phyloP scores from a whole-genome alignment of 1,140 invertebrate genomes.

The Diorhabda carinulata region DNA sequence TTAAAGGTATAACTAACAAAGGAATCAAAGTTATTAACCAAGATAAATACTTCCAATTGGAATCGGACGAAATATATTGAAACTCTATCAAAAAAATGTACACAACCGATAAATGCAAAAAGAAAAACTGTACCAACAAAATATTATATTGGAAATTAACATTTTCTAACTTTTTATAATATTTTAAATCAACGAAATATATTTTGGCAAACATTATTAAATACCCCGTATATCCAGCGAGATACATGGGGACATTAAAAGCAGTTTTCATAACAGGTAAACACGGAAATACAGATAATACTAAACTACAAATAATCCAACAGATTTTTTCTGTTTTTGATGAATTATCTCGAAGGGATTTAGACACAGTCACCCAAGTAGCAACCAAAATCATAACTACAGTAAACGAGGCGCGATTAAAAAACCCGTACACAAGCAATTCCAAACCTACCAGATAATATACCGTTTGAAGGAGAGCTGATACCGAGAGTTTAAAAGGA shows the following conservation, averaged over 20 bases:
- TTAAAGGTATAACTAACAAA: slow-evolving; percentile 29
- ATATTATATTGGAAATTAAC: slow-evolving; percentile 14
- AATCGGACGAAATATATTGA: slow-evolving; percentile 23
- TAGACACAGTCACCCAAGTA: slow-evolving; percentile 23
- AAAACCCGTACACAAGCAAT: slow-evolving; percentile 35
- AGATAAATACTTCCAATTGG: slow-evolving; percentile 29
- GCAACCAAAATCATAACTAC: slow-evolving; percentile 30
- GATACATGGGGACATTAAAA: slow-evolving; percentile 35
- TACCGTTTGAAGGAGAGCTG: background rate
- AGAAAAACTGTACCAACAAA: slow-evolving; percentile 25
- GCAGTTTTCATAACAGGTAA: slow-evolving; percentile 38
- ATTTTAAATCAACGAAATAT: slow-evolving; percentile 16
- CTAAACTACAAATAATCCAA: slow-evolving; percentile 30
- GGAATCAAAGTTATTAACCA: slow-evolving; percentile 29
- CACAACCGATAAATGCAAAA: slow-evolving; percentile 22
- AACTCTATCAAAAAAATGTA: slow-evolving; percentile 30
- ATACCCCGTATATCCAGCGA: slow-evolving; percentile 31
- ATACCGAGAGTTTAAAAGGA: slow-evolving; percentile 6
- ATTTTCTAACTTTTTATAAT: slow-evolving; percentile 20
- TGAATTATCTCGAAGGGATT: slow-evolving; percentile 22
- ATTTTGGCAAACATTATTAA: slow-evolving; percentile 28
- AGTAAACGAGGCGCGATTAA: slow-evolving; percentile 30
- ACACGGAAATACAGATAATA: slow-evolving; percentile 35
- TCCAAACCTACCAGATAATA: slow-evolving; percentile 23
- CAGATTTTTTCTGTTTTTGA: slow-evolving; percentile 28